Conservation (phyloP, 2,113 vertebrate species). For the Anas platyrhynchos region DNA sequence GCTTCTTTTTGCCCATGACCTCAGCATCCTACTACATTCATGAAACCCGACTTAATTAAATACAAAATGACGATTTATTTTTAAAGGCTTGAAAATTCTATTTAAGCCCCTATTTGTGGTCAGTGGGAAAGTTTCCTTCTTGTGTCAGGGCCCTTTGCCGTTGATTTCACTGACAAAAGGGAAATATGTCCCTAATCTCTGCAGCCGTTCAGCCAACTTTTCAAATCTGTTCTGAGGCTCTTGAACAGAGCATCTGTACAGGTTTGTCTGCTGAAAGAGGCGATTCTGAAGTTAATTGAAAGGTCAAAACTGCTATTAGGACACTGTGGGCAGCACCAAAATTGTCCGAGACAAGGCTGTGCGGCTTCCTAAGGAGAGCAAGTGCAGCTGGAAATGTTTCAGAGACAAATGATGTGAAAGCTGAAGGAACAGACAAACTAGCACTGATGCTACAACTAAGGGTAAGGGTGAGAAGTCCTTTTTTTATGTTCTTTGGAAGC, state of each 20-base stretch:
- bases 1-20: constrained; percentile 57
- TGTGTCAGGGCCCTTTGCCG: background rate
- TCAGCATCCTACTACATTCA: constrained; percentile 59
- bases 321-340: background rate
- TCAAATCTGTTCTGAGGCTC: constrained; percentile 32
- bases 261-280: constrained; percentile 33
- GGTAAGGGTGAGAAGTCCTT: background rate
- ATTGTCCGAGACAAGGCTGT: background rate
- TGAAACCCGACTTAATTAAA: constrained; percentile 46
- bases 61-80: constrained; percentile 56
- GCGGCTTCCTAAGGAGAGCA: background rate
- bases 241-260: background rate
- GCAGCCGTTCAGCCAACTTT: constrained; percentile 36
- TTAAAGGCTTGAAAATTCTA: constrained; percentile 59
- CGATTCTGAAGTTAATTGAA: constrained; percentile 48
- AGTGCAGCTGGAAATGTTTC: constrained; percentile 22
- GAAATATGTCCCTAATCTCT: constrained; percentile 56
- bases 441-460: background rate
- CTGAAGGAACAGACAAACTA: background rate
- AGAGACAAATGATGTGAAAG: background rate
- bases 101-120: constrained; percentile 34
- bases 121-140: constrained; percentile 63
- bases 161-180: constrained; percentile 58
- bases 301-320: constrained; percentile 55
- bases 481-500: background rate